Conservation (phyloP, 1,140 invertebrate genomes). For the Sycophila sp. region DNA sequence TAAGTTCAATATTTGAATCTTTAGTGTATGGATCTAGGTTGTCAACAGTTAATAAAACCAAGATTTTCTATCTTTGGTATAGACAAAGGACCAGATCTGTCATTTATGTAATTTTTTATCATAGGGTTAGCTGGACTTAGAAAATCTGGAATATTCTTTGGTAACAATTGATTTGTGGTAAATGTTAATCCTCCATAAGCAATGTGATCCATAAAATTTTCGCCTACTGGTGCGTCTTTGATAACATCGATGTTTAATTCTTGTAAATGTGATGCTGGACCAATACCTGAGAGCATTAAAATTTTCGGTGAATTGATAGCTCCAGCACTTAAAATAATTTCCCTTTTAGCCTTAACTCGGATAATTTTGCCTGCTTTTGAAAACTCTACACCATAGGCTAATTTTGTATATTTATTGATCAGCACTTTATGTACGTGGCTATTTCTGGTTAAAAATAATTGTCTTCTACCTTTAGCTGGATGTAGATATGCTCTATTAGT, state of each 20-base stretch:
- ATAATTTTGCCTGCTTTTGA: constrained; percentile 60
- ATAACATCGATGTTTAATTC: constrained; percentile 61
- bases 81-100: neutral
- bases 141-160: neutral
- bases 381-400: constrained; percentile 76
- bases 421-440: constrained; percentile 75
- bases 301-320: constrained; percentile 78
- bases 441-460: constrained; percentile 76
- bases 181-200: constrained; percentile 39
- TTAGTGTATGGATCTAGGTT: neutral
- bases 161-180: neutral
- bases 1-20: neutral
- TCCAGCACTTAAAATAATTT: constrained; percentile 77
- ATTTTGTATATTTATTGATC: constrained; percentile 72
- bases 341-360: constrained; percentile 53
- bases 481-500: constrained; percentile 75
- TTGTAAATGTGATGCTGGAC: constrained; percentile 68
- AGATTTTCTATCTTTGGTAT: neutral
- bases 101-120: neutral
- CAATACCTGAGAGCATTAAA: constrained; percentile 76
- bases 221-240: constrained; percentile 67
- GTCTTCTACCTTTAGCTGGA: constrained; percentile 70
- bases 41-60: neutral
- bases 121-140: neutral
- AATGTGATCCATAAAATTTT: constrained; percentile 69